Percentiles rank a stretch among this genome's conserved stretches.
Conservation (phyloP, 2,888 invertebrate species). For the Allacma fusca region DNA sequence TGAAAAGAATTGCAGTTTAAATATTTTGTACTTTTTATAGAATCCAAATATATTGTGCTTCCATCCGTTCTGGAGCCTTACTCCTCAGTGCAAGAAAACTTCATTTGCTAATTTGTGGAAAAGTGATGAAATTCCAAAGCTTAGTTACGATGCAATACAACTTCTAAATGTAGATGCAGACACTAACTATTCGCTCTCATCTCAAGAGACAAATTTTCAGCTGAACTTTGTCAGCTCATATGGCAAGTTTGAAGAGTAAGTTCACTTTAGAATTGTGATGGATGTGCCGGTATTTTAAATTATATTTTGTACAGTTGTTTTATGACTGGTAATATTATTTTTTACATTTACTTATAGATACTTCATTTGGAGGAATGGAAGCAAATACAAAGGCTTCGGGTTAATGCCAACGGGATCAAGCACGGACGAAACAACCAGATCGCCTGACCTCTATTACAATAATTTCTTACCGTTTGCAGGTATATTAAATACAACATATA, state of each 20-base stretch:
- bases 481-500: neutral
- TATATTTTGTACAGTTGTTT: neutral
- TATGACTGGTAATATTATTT: neutral
- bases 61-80: conserved; percentile 17
- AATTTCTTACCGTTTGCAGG: neutral
- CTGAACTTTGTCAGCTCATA: conserved; percentile 13
- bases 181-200: neutral
- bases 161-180: conserved; percentile 18
- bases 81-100: neutral
- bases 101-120: neutral
- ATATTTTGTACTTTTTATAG: too few relatives aligned
- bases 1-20: too few relatives aligned
- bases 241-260: conserved; percentile 20
- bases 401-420: neutral
- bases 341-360: neutral
- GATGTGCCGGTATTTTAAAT: neutral
- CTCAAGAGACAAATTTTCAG: neutral
- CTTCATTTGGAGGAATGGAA: neutral
- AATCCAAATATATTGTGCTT: neutral
- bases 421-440: neutral
- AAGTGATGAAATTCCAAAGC: neutral
- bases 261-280: neutral
- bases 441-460: neutral
- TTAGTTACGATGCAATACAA: conserved; percentile 16
- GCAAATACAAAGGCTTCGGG: neutral